Evolutionary conservation across 2,797 vertebrate genomes (phyloP), one percentile per base, ranked within the genome.

Genomic region (Acipenser transmontanus): DNA sequence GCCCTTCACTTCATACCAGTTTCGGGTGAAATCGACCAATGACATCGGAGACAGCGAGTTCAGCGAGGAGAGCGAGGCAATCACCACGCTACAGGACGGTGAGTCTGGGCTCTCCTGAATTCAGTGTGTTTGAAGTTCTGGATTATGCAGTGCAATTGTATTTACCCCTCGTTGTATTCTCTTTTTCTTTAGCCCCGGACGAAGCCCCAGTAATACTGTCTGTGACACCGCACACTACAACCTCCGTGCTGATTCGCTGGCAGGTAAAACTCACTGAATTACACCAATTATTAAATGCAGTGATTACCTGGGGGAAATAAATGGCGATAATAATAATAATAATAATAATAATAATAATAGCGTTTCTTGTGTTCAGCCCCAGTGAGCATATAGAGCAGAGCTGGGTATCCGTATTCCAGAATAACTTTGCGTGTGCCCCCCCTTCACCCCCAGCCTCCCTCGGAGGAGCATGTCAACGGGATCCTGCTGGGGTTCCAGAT

Each of bases 11-110:
- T 96, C 95, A 66, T 99, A 98, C 87, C 96, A 97, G 87, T 99
- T 99, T 87, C 87, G 94, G 0, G 91, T 98, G 7, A 99, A 97
- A 78, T 95, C 96, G 0, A 99, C 96, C 0, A 99, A 99, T 0
- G 97, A 99, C 85, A 95, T 99, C 0, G 97, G 97, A 34, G 97
- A 99, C 90, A 98, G 97, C 10, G 94, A 95, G 72, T 98, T 96
- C 92, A 97, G 97, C 1, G 88, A 93, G 77, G 94, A 98, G 66
- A 98, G 96, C 0, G 95, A 99, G 68, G 93, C 97, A 0, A 92
- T 98, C 78, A 99, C 97, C 11, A 98, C 97, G 0, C 87, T 99
- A 8, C 97, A 99, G 84, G 96, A 96, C 0, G 95, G 97, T 99
- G 80, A 79, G 92, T 71, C n/a, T 14, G 13, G 17, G 20, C 9